A percentile compares a stretch with the other conserved stretches of the same genome.
phyloP scores from a whole-genome alignment of 2,888 invertebrate species.

The Nomada hirtipes region DNA sequence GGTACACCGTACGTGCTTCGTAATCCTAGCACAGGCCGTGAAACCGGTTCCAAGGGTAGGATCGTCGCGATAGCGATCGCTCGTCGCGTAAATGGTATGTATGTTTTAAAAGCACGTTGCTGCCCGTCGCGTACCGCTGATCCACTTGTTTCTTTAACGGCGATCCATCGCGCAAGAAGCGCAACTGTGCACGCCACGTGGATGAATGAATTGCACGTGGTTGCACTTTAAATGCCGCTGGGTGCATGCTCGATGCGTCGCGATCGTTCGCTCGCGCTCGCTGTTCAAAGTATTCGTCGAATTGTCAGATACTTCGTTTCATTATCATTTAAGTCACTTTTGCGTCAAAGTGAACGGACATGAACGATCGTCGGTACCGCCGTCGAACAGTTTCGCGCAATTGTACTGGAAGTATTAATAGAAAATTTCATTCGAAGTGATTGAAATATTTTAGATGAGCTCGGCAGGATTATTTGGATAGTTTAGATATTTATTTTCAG shows the following conservation, averaged over 20 bases:
- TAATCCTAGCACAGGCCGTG: slow-evolving; percentile 8
- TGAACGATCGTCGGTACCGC: too few species aligned
- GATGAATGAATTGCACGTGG: too few species aligned
- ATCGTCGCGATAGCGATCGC: background rate
- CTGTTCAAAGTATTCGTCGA: background rate
- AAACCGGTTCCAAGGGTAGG: slow-evolving; percentile 18
- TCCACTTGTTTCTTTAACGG: slow-evolving; percentile 1
- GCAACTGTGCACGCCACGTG: background rate
- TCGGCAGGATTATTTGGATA: too few species aligned
- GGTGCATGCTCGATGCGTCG: background rate
- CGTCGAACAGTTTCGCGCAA: too few species aligned
- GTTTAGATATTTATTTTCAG: too few species aligned
- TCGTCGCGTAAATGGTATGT: background rate
- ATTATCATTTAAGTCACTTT: too few species aligned
- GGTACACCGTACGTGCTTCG: background rate
- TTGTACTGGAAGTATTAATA: too few species aligned
- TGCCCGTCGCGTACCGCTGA: background rate
- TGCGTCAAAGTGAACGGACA: too few species aligned
- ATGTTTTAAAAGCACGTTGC: background rate
- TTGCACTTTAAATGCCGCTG: background rate
- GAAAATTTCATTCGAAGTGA: too few species aligned
- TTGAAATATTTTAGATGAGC: too few species aligned
- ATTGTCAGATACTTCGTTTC: too few species aligned
- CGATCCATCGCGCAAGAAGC: background rate
- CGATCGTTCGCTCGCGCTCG: background rate